These are phyloP conservation scores for Pitta sordida DNA, from an alignment of 2,113 vertebrate genomes.

Conservation along the genomic window DNA sequence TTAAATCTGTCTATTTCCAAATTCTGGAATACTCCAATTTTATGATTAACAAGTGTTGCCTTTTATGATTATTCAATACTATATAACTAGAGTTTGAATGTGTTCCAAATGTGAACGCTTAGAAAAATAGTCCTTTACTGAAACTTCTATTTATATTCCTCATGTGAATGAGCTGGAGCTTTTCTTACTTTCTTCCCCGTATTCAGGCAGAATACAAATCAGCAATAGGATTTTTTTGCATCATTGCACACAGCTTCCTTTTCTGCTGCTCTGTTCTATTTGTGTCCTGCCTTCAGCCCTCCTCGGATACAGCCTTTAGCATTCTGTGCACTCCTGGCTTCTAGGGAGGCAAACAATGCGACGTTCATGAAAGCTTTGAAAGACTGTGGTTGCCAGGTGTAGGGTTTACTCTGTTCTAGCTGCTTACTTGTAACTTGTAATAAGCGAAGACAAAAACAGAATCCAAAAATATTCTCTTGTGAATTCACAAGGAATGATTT, in stretches of 20 bases:
- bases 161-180: conserved; percentile 41
- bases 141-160: conserved; percentile 47
- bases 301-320: conserved; percentile 5
- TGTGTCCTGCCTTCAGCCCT: conserved; percentile 26
- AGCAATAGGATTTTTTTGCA: conserved; percentile 23
- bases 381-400: conserved; percentile 34
- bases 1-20: not conserved
- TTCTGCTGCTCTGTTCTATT: not conserved
- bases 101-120: not conserved
- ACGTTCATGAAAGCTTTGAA: not conserved
- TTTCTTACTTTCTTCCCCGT: conserved; percentile 33
- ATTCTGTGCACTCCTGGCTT: not conserved
- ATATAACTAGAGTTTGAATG: not conserved
- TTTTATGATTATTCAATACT: not conserved
- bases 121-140: conserved; percentile 28
- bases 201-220: conserved; percentile 59
- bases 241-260: conserved; percentile 45
- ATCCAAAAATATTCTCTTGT: not conserved
- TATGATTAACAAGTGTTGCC: not conserved
- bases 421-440: not conserved
- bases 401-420: conserved; percentile 7
- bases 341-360: not conserved
- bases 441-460: not conserved
- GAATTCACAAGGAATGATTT: not conserved
- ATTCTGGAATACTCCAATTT: not conserved